Conservation (phyloP, 2,888 invertebrate species). For the Metellina segmentata region DNA sequence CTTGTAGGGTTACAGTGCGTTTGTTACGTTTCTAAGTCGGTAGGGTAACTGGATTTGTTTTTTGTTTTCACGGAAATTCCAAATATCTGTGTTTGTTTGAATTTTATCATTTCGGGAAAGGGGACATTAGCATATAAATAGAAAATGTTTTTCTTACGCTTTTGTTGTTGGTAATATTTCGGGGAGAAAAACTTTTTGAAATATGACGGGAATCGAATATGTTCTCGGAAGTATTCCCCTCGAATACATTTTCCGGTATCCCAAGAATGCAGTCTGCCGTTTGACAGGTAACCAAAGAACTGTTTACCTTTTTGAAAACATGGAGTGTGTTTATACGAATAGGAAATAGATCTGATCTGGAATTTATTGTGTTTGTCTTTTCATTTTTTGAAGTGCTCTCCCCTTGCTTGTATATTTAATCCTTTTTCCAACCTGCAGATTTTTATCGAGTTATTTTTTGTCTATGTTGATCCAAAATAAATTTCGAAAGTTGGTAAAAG, state of each 20-base stretch:
- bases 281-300: neutral
- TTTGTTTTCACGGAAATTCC: neutral
- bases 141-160: constrained; percentile 13
- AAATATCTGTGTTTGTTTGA: constrained; percentile 31
- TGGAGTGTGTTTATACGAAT: neutral
- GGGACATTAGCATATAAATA: constrained; percentile 46
- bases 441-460: no score
- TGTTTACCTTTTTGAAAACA: neutral
- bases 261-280: neutral
- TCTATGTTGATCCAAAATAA: no score
- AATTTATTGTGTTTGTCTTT: neutral
- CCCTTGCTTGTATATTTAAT: neutral
- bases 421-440: neutral
- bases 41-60: no score
- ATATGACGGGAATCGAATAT: neutral
- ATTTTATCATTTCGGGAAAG: constrained; percentile 24
- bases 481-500: no score
- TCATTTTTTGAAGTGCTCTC: neutral
- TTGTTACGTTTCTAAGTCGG: no score
- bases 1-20: no score
- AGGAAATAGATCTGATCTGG: neutral
- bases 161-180: neutral
- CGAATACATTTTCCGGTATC: neutral
- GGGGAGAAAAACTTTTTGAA: neutral
- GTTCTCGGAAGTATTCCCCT: neutral